Evolutionary conservation across 2,113 vertebrate genomes (phyloP), one percentile per base, ranked within the genome.

Genomic region (Syrmaticus mikado): DNA sequence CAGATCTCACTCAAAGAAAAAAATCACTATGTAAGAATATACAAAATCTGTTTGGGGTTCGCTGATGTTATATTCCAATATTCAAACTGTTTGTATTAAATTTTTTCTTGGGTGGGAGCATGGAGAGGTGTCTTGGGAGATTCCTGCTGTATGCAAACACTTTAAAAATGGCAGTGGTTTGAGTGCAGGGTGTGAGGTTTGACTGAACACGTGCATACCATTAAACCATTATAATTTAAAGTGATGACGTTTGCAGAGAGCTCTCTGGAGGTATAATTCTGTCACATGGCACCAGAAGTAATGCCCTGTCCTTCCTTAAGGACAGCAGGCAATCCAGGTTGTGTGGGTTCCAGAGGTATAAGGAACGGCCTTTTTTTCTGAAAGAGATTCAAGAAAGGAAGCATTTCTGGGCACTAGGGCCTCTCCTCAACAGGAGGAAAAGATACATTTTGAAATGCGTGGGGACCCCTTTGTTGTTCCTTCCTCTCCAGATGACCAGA

Each of bases 131-230:
- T 24, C 40, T 60, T 11, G 36, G 10, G 21, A 14, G 5, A 8
- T 53, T 6, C n/a, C 58, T 82, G 30, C 13, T 70, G 2, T 36
- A 32, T 66, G n/a, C 20, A 76, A 82, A 38, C 3, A n/a, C 6
- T 48, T 48, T 48, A 41, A 83, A 92, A 92, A 18, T n/a, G 17
- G 19, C 55, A 83, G 52, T 19, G 43, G n/a, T 48, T n/a, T 50
- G 74, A 65, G 28, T 2, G 30, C 0, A 1, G 21, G 15, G 1
- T 18, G 6, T 22, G 34, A 60, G 21, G 14, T 3, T 11, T 6
- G 8, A 25, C 6, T 73, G 30, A 80, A 70, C 15, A 38, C 24
- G 8, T 45, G 16, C 32, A 22, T 50, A 48, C 8, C 52, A 67
- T 84, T 89, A 52, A 86, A 25, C 3, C 7, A 40, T 80, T 36